phyloP scores from a whole-genome alignment of 2,888 invertebrate genomes.

The Trichacis sp. region DNA sequence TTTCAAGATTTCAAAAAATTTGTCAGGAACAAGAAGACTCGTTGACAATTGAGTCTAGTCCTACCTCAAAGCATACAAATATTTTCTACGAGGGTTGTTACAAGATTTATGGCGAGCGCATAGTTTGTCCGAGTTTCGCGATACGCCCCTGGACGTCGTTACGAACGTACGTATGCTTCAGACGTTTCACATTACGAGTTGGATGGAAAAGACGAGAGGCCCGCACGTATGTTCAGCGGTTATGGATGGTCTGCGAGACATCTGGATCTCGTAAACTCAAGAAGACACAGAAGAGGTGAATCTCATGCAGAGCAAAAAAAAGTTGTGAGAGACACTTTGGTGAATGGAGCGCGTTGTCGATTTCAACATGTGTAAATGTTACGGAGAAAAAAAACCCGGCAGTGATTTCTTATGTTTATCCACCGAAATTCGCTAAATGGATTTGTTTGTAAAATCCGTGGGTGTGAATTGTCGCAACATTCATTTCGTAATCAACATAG shows the following conservation, averaged over 20 bases:
- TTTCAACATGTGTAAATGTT: too few relatives aligned
- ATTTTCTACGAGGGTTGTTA: constrained; percentile 13
- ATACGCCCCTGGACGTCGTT: constrained; percentile 36
- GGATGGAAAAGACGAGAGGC: constrained; percentile 30
- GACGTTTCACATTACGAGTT: constrained; percentile 35
- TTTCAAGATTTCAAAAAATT: too few relatives aligned
- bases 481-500: too few relatives aligned
- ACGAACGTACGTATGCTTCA: constrained; percentile 26
- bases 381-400: background rate
- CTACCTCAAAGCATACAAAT: background rate
- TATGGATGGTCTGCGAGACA: constrained; percentile 32
- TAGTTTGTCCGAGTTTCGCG: constrained; percentile 18
- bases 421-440: too few relatives aligned
- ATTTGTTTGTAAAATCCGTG: too few relatives aligned
- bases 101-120: constrained; percentile 34
- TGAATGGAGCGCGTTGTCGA: too few relatives aligned
- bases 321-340: constrained; percentile 8
- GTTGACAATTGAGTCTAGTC: too few relatives aligned
- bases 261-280: constrained; percentile 35
- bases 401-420: too few relatives aligned
- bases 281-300: constrained; percentile 20
- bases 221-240: constrained; percentile 20
- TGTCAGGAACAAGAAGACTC: too few relatives aligned
- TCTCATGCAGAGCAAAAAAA: constrained; percentile 19
- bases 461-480: too few relatives aligned